Percentiles rank a stretch among this genome's conserved stretches.
Conservation (phyloP, 2,888 invertebrate genomes). For the Cantharis nigra region DNA sequence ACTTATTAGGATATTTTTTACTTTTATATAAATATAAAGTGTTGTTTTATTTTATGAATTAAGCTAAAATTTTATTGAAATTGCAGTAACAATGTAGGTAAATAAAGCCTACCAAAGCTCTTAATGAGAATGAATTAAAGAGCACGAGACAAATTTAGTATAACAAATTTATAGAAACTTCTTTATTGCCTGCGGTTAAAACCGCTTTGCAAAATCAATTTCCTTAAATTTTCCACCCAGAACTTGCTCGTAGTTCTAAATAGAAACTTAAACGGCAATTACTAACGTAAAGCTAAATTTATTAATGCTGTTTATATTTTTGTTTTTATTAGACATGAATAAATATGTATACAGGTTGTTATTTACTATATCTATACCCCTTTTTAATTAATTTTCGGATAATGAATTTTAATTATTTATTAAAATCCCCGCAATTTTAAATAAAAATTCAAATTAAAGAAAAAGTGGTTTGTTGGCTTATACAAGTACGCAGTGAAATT, state of each 20-base stretch:
- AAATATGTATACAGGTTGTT: neutral
- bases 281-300: slow-evolving; percentile 1
- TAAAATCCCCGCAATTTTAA: too few species aligned
- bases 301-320: neutral
- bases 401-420: too few species aligned
- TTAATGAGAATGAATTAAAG: neutral
- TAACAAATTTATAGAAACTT: neutral
- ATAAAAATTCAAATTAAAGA: too few species aligned
- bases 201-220: slow-evolving; percentile 5
- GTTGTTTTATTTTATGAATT: neutral
- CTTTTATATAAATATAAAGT: too few species aligned
- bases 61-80: neutral
- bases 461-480: too few species aligned
- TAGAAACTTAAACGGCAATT: slow-evolving; percentile 5
- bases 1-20: too few species aligned
- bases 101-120: neutral
- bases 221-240: neutral
- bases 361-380: neutral
- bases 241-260: neutral
- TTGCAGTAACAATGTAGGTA: neutral
- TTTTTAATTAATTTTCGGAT: too few species aligned
- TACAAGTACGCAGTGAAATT: too few species aligned
- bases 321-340: neutral
- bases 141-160: neutral
- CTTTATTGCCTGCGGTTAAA: neutral